Evolutionary conservation across 2,113 vertebrate species (phyloP).

Genomic region (Rattus norvegicus): GRCr8 NC_086035.1:22842501-22843000

Average conservation of each 20-base stretch:
- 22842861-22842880: background rate
- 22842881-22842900: no score
- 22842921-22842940: background rate
- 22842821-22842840: background rate
- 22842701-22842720: background rate
- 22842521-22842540: background rate
- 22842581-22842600: background rate
- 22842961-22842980: background rate
- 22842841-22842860: background rate
- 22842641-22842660: background rate
- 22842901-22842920: background rate
- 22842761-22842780: background rate
- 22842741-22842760: background rate
- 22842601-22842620: background rate
- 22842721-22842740: background rate
- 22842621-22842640: background rate
- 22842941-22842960: background rate
- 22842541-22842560: background rate
- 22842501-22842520: accelerated
- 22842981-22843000: background rate
- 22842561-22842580: background rate
- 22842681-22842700: background rate
- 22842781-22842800: background rate
- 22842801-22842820: background rate
- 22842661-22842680: background rate